These are phyloP conservation scores for Megastigmus dorsalis DNA, from an alignment of 2,888 invertebrate species.

Conservation along the genomic window DNA sequence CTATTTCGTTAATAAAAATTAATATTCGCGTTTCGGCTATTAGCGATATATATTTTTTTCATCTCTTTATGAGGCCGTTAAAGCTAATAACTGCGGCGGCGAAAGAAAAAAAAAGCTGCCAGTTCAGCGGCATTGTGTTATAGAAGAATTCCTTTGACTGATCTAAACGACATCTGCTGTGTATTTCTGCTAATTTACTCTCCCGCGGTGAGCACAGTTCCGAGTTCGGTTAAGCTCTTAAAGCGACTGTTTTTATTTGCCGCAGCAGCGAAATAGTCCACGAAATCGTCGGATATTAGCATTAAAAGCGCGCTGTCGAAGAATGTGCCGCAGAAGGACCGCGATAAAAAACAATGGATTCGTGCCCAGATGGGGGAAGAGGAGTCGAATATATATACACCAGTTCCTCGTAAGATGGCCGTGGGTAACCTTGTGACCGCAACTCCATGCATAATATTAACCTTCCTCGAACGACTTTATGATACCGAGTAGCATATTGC, in stretches of 20 bases:
- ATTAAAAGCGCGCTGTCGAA: constrained; percentile 64
- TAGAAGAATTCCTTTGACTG: constrained; percentile 22
- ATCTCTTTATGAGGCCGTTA: constrained; percentile 14
- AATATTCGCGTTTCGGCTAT: constrained; percentile 28
- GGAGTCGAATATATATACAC: constrained; percentile 53
- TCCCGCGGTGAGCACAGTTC: neutral
- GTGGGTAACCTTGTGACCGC: constrained; percentile 22
- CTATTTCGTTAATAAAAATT: constrained; percentile 27
- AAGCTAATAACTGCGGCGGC: constrained; percentile 34
- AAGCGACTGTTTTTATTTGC: constrained; percentile 34
- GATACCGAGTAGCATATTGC: neutral
- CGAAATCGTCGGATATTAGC: constrained; percentile 69
- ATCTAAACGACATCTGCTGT: constrained; percentile 27
- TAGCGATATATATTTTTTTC: constrained; percentile 35
- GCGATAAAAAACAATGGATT: constrained; percentile 62
- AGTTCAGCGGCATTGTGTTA: constrained; percentile 7
- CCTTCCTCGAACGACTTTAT: constrained; percentile 11
- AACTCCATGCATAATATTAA: constrained; percentile 31
- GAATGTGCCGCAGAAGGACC: constrained; percentile 59
- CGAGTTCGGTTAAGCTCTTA: constrained; percentile 30
- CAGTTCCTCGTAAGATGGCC: constrained; percentile 60
- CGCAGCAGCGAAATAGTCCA: constrained; percentile 61
- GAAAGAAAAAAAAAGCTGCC: constrained; percentile 20
- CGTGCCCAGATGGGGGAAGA: constrained; percentile 20
- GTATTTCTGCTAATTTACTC: constrained; percentile 14